A percentile compares a stretch with the other conserved stretches of the same genome.
phyloP scores from a whole-genome alignment of 37 sponge, comb jelly and placozoan species.

The Petrosia ficiformis region DNA sequence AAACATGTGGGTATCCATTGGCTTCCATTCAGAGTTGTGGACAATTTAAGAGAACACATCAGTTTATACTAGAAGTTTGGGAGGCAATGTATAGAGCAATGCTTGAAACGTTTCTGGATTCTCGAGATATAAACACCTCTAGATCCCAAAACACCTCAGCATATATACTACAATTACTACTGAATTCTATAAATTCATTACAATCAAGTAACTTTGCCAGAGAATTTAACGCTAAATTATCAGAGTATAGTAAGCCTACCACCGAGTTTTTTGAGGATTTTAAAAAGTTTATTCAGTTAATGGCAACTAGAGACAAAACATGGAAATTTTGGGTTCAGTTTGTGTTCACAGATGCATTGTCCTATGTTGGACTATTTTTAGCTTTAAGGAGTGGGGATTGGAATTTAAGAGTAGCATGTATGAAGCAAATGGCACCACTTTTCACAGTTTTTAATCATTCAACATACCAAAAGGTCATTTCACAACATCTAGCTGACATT shows the following conservation, averaged over 20 bases:
- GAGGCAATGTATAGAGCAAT: background rate
- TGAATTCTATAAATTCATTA: background rate
- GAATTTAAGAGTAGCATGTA: slow-evolving; percentile 1
- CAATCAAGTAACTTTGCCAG: background rate
- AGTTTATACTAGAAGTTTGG: slow-evolving; percentile 5
- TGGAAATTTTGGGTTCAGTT: slow-evolving; percentile 33
- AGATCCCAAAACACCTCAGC: background rate
- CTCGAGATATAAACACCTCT: background rate
- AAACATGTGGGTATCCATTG: slow-evolving; percentile 11
- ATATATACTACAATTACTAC: background rate
- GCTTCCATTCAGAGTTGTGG: slow-evolving; percentile 16
- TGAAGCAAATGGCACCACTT: slow-evolving; percentile 16
- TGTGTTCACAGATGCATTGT: slow-evolving; percentile 13
- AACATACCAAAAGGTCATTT: slow-evolving; percentile 5
- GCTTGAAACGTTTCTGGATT: background rate
- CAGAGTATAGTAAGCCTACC: background rate
- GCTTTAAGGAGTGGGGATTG: slow-evolving; percentile 25
- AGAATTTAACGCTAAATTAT: background rate
- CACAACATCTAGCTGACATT: slow-evolving; percentile 14
- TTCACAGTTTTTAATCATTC: slow-evolving; percentile 14
- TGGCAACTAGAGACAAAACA: slow-evolving; percentile 16
- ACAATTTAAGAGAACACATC: slow-evolving; percentile 31
- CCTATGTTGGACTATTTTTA: slow-evolving; percentile 6
- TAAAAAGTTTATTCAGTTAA: background rate
- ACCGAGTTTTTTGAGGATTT: slow-evolving; percentile 8